Conservation (phyloP, 2,113 vertebrate species). For the Sturnira hondurensis region DNA sequence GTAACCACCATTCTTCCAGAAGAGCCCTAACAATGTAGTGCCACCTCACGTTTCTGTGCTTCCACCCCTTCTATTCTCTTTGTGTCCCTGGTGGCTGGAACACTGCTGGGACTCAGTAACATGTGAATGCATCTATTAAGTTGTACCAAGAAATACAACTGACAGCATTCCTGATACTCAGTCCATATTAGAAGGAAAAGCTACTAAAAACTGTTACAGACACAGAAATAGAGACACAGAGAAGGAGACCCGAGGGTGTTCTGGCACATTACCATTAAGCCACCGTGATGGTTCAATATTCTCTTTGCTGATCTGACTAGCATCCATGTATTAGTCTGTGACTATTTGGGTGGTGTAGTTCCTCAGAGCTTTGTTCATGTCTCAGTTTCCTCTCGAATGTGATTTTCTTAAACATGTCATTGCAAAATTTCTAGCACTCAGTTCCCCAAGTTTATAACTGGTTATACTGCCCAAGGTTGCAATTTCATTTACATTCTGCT, state of each 20-base stretch:
- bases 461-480: neutral
- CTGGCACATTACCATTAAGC: neutral
- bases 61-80: neutral
- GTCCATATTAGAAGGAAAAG: neutral
- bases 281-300: neutral
- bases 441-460: neutral
- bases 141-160: neutral
- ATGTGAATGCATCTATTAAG: neutral
- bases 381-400: neutral
- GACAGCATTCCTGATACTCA: neutral
- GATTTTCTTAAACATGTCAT: neutral
- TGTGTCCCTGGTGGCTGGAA: neutral
- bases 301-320: neutral
- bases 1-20: neutral
- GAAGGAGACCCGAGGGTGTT: neutral
- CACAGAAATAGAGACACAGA: neutral
- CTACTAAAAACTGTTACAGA: neutral
- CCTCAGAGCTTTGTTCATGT: neutral
- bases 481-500: neutral
- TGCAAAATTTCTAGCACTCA: neutral
- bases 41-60: neutral
- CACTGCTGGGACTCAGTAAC: neutral
- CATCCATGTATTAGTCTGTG: neutral
- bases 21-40: neutral
- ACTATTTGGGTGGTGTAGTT: neutral